Evolutionary conservation across 2,888 invertebrate genomes (phyloP).

Genomic region (Spatulosminthurus flaviceps): DNA sequence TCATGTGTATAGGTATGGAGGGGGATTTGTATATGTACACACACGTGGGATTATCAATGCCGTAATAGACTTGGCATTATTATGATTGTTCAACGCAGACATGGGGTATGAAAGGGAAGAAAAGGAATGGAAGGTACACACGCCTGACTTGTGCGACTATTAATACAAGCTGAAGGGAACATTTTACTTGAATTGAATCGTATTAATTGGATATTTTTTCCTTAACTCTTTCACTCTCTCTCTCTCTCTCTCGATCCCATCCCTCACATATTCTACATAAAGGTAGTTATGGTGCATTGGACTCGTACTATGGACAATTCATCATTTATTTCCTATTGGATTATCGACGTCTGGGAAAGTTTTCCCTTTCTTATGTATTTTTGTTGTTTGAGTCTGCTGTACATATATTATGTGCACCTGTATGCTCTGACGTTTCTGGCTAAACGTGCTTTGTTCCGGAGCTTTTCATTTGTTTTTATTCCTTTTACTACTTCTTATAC

Average conservation of each 20-base stretch:
- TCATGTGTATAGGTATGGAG: background rate
- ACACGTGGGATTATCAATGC: background rate
- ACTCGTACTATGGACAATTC: background rate
- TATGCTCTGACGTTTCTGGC: no score
- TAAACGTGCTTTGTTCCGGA: no score
- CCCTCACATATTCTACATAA: no score
- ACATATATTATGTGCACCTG: no score
- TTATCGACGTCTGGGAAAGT: background rate
- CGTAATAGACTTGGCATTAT: conserved; percentile 11
- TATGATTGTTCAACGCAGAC: conserved; percentile 5
- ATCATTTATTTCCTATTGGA: conserved; percentile 11
- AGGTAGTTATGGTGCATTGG: no score
- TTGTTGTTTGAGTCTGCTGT: no score
- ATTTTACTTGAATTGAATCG: conserved; percentile 31
- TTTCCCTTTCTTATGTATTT: background rate
- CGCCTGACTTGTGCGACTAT: conserved; percentile 36
- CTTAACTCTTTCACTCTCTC: background rate
- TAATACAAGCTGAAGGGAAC: conserved; percentile 30
- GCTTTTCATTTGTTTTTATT: no score
- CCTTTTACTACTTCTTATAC: no score
- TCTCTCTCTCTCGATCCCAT: no score
- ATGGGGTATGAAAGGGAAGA: background rate
- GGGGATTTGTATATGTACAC: background rate
- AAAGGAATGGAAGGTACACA: conserved; percentile 30
- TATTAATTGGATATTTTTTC: conserved; percentile 28